These are phyloP conservation scores for Clytia hemisphaerica DNA, from an alignment of 30 jellyfish, hydroid and myxozoan genomes.

Conservation along the genomic window DNA sequence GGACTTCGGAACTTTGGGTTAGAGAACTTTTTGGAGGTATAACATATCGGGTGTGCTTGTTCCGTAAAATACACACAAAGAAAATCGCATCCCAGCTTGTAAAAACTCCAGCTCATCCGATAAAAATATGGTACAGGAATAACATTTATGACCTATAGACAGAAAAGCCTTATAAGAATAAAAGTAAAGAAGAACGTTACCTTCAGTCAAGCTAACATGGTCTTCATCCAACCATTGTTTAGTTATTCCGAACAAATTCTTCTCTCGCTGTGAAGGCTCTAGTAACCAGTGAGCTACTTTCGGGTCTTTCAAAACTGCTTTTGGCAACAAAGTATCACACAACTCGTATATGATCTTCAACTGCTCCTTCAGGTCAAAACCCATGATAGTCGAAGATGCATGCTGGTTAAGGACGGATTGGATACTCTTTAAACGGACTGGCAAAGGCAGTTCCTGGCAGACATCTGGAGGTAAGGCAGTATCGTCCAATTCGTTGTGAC, in stretches of 20 bases:
- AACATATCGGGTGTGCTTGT: too few species aligned
- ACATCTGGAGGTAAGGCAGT: constrained; percentile 12
- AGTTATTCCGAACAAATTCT: constrained; percentile 44
- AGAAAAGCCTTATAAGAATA: not conserved
- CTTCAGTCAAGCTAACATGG: constrained; percentile 27
- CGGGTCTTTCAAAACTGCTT: constrained; percentile 61
- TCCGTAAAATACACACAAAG: too few species aligned
- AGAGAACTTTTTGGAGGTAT: too few species aligned
- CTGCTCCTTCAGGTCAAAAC: constrained; percentile 70
- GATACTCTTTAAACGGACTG: not conserved
- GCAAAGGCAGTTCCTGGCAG: not conserved
- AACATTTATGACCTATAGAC: too few species aligned
- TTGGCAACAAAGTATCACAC: constrained; percentile 14
- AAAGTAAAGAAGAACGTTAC: constrained; percentile 19
- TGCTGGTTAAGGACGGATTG: not conserved
- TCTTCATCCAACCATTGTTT: constrained; percentile 42
- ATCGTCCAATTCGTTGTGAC: not conserved
- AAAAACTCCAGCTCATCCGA: too few species aligned
- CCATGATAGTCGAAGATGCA: constrained; percentile 12
- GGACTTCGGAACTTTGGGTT: too few species aligned
- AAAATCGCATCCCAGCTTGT: too few species aligned
- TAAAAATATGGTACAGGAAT: too few species aligned
- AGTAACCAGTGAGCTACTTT: constrained; percentile 94
- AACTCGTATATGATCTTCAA: constrained; percentile 32
- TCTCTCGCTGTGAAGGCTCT: constrained; percentile 57